Conservation (phyloP, 2,888 invertebrate species). For the Lasioglossum villosulum region DNA sequence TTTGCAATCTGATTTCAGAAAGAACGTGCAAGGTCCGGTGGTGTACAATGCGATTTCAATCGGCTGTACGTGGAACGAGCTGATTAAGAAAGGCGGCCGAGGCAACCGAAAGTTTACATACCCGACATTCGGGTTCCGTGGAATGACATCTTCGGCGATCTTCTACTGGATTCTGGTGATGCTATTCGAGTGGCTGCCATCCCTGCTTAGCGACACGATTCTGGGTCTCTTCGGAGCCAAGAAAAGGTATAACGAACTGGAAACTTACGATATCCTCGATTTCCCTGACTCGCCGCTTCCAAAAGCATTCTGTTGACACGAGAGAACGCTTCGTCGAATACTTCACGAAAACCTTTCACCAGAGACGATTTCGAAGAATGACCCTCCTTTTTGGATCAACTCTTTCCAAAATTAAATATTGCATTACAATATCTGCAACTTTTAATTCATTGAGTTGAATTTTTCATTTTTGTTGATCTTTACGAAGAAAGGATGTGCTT, state of each 20-base stretch:
- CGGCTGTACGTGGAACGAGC: slow-evolving; percentile 77
- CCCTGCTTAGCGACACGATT: slow-evolving; percentile 74
- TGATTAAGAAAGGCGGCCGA: slow-evolving; percentile 72
- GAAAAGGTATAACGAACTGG: slow-evolving; percentile 72
- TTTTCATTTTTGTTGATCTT: neutral
- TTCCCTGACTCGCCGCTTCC: neutral
- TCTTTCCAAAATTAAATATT: neutral
- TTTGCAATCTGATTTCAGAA: slow-evolving; percentile 13
- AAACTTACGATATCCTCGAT: slow-evolving; percentile 22
- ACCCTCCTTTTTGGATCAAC: neutral
- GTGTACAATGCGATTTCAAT: slow-evolving; percentile 74
- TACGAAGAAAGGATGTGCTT: neutral
- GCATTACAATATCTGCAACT: neutral
- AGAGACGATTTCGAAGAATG: neutral
- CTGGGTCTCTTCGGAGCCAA: slow-evolving; percentile 70
- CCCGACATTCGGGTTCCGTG: slow-evolving; percentile 78
- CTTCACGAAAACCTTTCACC: neutral
- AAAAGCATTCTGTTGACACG: neutral
- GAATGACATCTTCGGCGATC: slow-evolving; percentile 74
- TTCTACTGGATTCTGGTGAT: slow-evolving; percentile 75
- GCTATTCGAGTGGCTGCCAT: slow-evolving; percentile 79
- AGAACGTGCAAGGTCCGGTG: slow-evolving; percentile 30
- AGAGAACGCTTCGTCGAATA: neutral
- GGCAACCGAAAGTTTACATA: slow-evolving; percentile 75
- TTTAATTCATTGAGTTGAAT: neutral